These are phyloP conservation scores for Pammene fasciana DNA, from an alignment of 2,888 invertebrate species.

Conservation along the genomic window DNA sequence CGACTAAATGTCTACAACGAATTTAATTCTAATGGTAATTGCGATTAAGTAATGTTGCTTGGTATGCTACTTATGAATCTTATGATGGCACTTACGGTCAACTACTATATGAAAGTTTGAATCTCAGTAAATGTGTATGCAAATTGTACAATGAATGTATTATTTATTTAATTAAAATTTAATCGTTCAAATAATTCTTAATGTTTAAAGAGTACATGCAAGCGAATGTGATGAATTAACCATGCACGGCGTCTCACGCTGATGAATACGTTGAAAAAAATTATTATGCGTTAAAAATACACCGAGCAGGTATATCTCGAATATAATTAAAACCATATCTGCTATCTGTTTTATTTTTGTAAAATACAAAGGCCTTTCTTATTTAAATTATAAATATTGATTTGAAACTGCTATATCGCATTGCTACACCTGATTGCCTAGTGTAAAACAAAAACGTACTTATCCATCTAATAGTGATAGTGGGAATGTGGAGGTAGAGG, in stretches of 20 bases:
- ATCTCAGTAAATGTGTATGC: conserved; percentile 4
- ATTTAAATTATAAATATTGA: too few relatives aligned
- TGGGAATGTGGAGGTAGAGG: conserved; percentile 66
- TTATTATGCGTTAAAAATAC: too few relatives aligned
- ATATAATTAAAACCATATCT: too few relatives aligned
- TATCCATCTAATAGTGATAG: conserved; percentile 74
- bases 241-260: too few relatives aligned
- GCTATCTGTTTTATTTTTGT: too few relatives aligned
- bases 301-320: too few relatives aligned
- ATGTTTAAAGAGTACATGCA: too few relatives aligned
- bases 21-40: not conserved
- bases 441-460: conserved; percentile 77
- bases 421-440: conserved; percentile 75
- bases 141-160: not conserved
- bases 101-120: not conserved
- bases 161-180: too few relatives aligned
- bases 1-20: not conserved
- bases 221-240: too few relatives aligned
- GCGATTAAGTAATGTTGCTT: not conserved
- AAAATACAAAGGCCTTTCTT: too few relatives aligned
- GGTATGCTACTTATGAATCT: not conserved
- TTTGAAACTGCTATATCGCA: not conserved
- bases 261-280: too few relatives aligned
- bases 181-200: too few relatives aligned
- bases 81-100: not conserved